Conservation (phyloP, 2,113 vertebrate genomes). For the Gymnobelideus leadbeateri region DNA sequence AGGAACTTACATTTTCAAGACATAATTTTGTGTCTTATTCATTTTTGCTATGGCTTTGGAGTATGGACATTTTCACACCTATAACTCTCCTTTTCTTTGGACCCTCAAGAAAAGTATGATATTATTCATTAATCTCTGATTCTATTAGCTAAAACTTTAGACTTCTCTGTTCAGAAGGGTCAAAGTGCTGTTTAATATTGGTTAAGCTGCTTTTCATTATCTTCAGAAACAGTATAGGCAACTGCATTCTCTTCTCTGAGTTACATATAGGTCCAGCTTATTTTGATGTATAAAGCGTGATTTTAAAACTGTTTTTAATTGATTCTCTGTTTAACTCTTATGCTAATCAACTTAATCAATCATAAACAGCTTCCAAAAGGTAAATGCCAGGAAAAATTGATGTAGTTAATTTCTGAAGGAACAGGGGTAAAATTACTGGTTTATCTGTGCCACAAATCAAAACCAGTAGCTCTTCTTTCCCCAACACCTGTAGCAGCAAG, state of each 20-base stretch:
- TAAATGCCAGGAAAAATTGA: background rate
- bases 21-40: background rate
- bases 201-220: conserved; percentile 46
- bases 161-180: conserved; percentile 24
- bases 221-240: conserved; percentile 52
- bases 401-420: background rate
- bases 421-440: background rate
- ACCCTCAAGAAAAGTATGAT: conserved; percentile 48
- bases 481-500: background rate
- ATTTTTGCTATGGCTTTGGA: conserved; percentile 34
- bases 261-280: conserved; percentile 32
- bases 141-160: conserved; percentile 57
- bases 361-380: conserved; percentile 27
- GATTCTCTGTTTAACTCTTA: conserved; percentile 21
- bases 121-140: conserved; percentile 53
- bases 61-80: background rate
- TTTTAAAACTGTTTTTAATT: conserved; percentile 37
- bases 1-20: conserved; percentile 15
- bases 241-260: conserved; percentile 19
- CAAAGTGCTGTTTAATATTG: conserved; percentile 27
- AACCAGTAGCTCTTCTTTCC: background rate
- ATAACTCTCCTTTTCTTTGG: conserved; percentile 52
- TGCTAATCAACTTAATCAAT: conserved; percentile 41
- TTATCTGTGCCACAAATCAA: background rate
- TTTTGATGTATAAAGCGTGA: conserved; percentile 23